A percentile compares a stretch with the other conserved stretches of the same genome.
These are phyloP conservation scores for Coracopsis vasa DNA, from an alignment of 2,113 vertebrate genomes.

Conservation along the genomic window DNA sequence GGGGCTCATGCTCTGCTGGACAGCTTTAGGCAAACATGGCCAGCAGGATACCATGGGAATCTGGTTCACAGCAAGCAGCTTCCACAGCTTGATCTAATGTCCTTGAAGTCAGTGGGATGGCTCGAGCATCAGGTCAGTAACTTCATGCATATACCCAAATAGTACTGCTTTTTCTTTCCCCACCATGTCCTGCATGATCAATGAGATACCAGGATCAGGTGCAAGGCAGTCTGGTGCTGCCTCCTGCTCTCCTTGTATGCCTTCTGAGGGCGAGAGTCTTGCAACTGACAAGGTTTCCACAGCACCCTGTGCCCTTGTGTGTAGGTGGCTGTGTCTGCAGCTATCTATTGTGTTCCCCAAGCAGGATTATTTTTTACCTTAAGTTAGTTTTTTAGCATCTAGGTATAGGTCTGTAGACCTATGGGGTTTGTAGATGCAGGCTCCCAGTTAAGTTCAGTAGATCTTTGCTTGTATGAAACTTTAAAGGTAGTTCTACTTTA, in stretches of 20 bases:
- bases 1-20: neutral
- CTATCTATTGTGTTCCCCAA: neutral
- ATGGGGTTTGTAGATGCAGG: neutral
- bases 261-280: neutral
- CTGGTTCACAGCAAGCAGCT: neutral
- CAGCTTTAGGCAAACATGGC: neutral
- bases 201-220: neutral
- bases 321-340: neutral
- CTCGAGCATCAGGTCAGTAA: constrained; percentile 4
- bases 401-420: neutral
- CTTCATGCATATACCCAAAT: neutral
- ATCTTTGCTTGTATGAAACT: neutral
- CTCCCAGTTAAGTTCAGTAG: neutral
- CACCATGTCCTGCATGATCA: neutral
- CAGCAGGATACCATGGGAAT: neutral
- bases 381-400: neutral
- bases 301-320: neutral
- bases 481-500: neutral
- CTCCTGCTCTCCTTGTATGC: neutral
- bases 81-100: neutral
- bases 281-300: neutral
- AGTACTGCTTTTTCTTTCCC: neutral
- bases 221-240: neutral
- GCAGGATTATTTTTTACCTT: neutral
- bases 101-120: neutral